Percentiles rank a stretch among this genome's conserved stretches.
Conservation (phyloP, 2,888 invertebrate species). For the Fragum sueziense region DNA sequence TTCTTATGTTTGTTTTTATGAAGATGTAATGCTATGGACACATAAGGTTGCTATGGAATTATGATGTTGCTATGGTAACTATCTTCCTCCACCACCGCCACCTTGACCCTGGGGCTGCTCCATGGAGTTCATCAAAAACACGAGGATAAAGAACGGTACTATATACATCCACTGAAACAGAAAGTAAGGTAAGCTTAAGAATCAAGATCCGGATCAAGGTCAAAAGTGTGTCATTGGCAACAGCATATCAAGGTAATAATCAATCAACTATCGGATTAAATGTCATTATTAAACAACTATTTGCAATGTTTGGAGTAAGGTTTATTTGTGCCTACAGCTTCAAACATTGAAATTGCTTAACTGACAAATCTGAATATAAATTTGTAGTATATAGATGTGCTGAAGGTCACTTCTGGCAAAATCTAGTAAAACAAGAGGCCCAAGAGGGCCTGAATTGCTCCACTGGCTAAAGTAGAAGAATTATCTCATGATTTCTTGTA, state of each 20-base stretch:
- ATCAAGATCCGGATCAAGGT: neutral
- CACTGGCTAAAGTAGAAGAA: no score
- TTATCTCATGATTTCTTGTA: no score
- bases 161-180: conserved; percentile 99
- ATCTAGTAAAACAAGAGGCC: no score
- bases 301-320: neutral
- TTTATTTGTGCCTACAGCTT: neutral
- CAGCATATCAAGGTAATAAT: no score
- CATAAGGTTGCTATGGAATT: neutral
- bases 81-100: conserved; percentile 76
- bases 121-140: conserved; percentile 90
- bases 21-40: no score
- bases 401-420: no score
- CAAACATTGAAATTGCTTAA: neutral
- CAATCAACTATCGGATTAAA: no score
- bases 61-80: neutral
- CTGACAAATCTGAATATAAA: no score
- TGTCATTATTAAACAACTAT: neutral
- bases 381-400: no score
- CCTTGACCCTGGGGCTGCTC: conserved; percentile 70
- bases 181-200: no score
- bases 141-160: conserved; percentile 94
- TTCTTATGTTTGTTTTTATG: no score
- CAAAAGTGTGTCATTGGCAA: neutral
- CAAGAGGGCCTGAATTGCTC: no score